phyloP scores from a whole-genome alignment of 2,888 invertebrate genomes.

The Barypeithes pellucidus region DNA sequence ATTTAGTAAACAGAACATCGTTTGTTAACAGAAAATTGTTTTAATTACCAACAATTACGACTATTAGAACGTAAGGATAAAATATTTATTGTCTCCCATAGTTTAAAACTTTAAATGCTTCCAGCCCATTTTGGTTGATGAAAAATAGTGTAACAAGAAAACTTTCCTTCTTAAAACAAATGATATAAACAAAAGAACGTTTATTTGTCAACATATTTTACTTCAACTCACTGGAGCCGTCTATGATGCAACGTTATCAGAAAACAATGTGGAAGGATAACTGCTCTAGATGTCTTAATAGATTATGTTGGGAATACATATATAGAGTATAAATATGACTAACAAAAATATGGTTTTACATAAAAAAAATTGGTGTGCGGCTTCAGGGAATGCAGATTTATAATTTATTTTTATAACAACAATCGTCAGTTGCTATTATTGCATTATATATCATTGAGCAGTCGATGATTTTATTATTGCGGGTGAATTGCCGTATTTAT shows the following conservation, averaged over 20 bases:
- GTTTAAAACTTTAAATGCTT: no score
- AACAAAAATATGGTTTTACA: slow-evolving; percentile 29
- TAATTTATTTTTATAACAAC: slow-evolving; percentile 4
- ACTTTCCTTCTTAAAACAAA: no score
- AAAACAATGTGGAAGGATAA: no score
- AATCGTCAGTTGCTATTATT: not conserved
- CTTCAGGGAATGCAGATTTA: not conserved
- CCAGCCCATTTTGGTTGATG: no score
- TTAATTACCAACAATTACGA: slow-evolving; percentile 28
- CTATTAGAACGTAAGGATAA: slow-evolving; percentile 20
- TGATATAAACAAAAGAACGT: no score
- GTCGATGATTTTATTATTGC: not conserved
- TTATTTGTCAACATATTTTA: no score
- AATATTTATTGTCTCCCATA: no score
- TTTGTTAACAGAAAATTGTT: slow-evolving; percentile 31
- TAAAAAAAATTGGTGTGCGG: slow-evolving; percentile 21
- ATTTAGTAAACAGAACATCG: slow-evolving; percentile 7
- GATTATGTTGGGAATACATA: not conserved
- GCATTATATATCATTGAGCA: not conserved
- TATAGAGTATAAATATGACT: slow-evolving; percentile 28
- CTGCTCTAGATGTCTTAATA: not conserved
- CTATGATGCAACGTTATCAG: no score
- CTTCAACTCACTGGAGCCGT: no score
- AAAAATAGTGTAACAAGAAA: no score
- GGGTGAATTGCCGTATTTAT: no score